These are phyloP conservation scores for Sminthurides aquaticus DNA, from an alignment of 2,888 invertebrate species.

Conservation along the genomic window DNA sequence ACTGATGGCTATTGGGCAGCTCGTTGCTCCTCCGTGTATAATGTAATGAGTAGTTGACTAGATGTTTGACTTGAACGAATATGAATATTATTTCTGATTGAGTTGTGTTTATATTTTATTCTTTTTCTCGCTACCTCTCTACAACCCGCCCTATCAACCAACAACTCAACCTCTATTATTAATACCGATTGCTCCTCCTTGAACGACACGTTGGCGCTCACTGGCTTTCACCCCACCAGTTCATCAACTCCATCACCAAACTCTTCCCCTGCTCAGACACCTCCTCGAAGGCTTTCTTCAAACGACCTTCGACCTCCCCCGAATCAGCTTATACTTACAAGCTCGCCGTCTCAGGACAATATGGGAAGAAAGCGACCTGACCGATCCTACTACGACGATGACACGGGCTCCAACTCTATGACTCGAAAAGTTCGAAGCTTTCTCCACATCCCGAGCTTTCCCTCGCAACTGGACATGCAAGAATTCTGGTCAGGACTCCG, in stretches of 20 bases:
- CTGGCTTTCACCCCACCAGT: conserved; percentile 20
- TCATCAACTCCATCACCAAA: conserved; percentile 42
- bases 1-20: too few relatives aligned
- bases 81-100: conserved; percentile 5
- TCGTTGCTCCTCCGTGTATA: too few relatives aligned
- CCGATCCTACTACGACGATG: not conserved
- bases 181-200: too few relatives aligned
- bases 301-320: conserved; percentile 41
- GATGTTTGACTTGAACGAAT: not conserved
- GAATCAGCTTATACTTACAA: conserved; percentile 35
- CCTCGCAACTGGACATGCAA: conserved; percentile 39
- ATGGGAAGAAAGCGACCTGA: conserved; percentile 20
- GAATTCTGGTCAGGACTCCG: conserved; percentile 43
- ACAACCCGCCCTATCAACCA: conserved; percentile 1
- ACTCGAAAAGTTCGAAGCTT: conserved; percentile 39
- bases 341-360: conserved; percentile 34
- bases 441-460: conserved; percentile 42
- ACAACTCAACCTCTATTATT: too few relatives aligned
- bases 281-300: conserved; percentile 39
- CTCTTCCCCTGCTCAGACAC: conserved; percentile 38
- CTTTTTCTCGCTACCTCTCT: not conserved
- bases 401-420: conserved; percentile 11
- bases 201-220: not conserved
- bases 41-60: not conserved
- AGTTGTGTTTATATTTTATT: conserved; percentile 10